These are phyloP conservation scores for Gortyna flavago DNA, from an alignment of 2,888 invertebrate species.

Conservation along the genomic window DNA sequence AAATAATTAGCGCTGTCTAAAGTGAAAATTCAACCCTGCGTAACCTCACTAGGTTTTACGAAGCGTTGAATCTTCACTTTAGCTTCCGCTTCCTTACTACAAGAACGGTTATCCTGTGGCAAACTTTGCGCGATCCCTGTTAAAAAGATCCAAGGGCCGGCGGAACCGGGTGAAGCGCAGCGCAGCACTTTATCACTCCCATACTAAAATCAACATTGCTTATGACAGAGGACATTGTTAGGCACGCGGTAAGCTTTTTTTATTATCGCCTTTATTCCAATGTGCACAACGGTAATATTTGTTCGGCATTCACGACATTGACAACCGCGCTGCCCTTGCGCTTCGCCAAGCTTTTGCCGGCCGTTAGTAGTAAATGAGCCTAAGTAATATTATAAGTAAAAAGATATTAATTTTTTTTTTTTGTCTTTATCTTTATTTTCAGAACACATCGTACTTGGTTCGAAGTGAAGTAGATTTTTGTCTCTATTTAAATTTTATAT, in stretches of 20 bases:
- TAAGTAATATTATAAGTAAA: slow-evolving; percentile 20
- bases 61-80: background rate
- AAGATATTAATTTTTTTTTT: slow-evolving; percentile 11
- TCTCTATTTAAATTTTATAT: slow-evolving; percentile 53
- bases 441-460: slow-evolving; percentile 44
- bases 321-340: background rate
- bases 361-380: slow-evolving; percentile 16
- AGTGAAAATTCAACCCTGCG: background rate
- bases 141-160: background rate
- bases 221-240: background rate
- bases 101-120: background rate
- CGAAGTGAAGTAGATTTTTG: slow-evolving; percentile 64
- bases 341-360: background rate
- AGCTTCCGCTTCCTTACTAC: background rate
- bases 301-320: background rate
- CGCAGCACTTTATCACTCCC: background rate
- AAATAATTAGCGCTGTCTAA: background rate
- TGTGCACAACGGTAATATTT: background rate
- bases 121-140: background rate
- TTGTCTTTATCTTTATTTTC: slow-evolving; percentile 45
- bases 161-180: background rate
- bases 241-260: background rate
- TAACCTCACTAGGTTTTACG: background rate
- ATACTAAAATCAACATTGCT: background rate
- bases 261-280: background rate